Evolutionary conservation across 2,113 vertebrate species (phyloP).

Genomic region (Neogale vison): DNA sequence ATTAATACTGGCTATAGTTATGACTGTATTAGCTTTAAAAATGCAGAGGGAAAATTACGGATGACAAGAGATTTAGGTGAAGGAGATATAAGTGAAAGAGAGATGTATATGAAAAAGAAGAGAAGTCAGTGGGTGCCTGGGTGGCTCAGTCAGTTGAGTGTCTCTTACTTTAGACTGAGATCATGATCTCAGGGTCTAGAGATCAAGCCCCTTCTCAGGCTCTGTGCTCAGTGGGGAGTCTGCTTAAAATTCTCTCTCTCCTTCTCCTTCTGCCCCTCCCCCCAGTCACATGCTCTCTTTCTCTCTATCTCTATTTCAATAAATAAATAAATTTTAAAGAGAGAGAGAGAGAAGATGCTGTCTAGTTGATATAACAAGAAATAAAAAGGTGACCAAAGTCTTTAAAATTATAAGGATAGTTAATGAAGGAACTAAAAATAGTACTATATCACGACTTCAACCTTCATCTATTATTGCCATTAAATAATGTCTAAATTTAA

Average conservation of each 20-base stretch:
- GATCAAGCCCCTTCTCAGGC: background rate
- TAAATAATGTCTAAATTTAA: background rate
- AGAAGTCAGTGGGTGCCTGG: background rate
- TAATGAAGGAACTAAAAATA: background rate
- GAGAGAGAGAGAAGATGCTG: background rate
- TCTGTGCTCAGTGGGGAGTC: background rate
- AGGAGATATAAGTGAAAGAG: background rate
- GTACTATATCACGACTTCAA: background rate
- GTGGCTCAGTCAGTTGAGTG: background rate
- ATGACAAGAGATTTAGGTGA: background rate
- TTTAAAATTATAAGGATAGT: background rate
- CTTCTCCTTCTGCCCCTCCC: background rate
- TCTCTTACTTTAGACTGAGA: background rate
- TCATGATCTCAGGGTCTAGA: background rate
- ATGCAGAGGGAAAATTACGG: background rate
- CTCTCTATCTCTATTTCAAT: background rate
- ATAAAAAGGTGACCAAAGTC: background rate
- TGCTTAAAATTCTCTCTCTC: background rate
- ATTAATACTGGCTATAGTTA: background rate
- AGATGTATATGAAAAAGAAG: background rate
- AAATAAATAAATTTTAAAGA: background rate
- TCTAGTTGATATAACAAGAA: background rate
- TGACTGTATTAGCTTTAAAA: background rate
- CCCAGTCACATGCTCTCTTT: background rate
- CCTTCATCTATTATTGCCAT: background rate